Conservation (phyloP, 1,140 invertebrate genomes). For the Drosophila ficusphila region DNA sequence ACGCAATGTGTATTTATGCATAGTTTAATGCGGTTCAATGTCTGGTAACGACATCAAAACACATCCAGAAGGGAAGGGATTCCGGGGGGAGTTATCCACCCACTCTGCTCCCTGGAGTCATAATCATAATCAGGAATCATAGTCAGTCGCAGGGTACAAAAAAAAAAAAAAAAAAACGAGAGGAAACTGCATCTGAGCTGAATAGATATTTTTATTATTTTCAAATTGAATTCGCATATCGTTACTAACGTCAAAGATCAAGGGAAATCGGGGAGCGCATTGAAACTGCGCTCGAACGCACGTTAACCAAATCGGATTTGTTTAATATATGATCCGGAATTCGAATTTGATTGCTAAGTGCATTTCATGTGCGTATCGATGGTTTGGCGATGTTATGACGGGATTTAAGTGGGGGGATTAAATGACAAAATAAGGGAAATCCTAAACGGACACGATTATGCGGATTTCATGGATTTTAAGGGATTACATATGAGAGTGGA, state of each 20-base stretch:
- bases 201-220: conserved; percentile 78
- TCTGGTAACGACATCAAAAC: conserved; percentile 81
- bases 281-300: conserved; percentile 20
- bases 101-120: conserved; percentile 52
- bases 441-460: background rate
- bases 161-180: conserved; percentile 3
- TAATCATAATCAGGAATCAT: conserved; percentile 76
- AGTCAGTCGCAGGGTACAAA: conserved; percentile 53
- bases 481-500: background rate
- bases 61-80: conserved; percentile 53
- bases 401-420: conserved; percentile 27
- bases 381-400: conserved; percentile 41
- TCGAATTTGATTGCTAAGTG: conserved; percentile 61
- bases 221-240: conserved; percentile 77
- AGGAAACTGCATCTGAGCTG: conserved; percentile 29
- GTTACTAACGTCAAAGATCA: conserved; percentile 44
- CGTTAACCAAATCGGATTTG: conserved; percentile 72
- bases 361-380: conserved; percentile 22
- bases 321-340: conserved; percentile 71
- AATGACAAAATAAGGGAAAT: conserved; percentile 3
- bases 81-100: background rate
- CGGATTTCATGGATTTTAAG: background rate
- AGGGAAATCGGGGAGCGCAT: conserved; percentile 3
- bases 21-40: conserved; percentile 82
- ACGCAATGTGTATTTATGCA: conserved; percentile 80